Base-by-base conservation (phyloP, 2,113 vertebrate species). In the Muscicapa adusta region DNA sequence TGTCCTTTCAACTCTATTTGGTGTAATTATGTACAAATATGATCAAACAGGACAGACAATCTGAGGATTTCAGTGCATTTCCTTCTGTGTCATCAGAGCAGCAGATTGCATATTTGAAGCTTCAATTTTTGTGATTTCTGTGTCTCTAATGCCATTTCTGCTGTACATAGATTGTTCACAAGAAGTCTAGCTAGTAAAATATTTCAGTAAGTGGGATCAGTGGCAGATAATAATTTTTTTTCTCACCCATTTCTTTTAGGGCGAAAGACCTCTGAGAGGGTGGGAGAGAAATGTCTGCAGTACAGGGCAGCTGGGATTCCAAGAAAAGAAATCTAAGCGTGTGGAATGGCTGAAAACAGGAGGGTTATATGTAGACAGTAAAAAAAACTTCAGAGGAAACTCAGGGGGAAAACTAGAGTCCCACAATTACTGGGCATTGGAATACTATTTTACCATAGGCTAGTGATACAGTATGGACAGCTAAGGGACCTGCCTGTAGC, bases 291-390 rank as follows among this genome's bases (percentile, higher is more conserved):
- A 22, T 2, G 1, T 54, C 25, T 65, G 45, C 65, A 34, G 6
- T 60, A 63, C 31, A 71, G 26, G 61, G 14, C 33, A 81, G 26
- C 17, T 79, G 47, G 2, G 10, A 58, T 85, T 58, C 67, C 50
- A 74, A 45, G 26, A 42, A 42, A 24, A 20, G 14, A 71, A 54
- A 36, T 43, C 5, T 7, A 34, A 54, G 29, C 33, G 7, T 8
- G 6, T 58, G n/a, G 33, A 57, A 33, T 29, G 24, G 20, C 48
- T 82, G 47, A 24, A 47, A 82, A 42, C 6, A 63, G 23, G 51
- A 28, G 1, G 3, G 7, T 56, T 51, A 42, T 2, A 1, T 67
- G 16, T 3, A 2, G 17, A 36, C 28, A 28, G 34, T 61, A 45
- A 31, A 61, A 51, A 51, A 82, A 36, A 31, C 14, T 79, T 36